Conservation (phyloP, 2,113 vertebrate species). For the Prunella himalayana region DNA sequence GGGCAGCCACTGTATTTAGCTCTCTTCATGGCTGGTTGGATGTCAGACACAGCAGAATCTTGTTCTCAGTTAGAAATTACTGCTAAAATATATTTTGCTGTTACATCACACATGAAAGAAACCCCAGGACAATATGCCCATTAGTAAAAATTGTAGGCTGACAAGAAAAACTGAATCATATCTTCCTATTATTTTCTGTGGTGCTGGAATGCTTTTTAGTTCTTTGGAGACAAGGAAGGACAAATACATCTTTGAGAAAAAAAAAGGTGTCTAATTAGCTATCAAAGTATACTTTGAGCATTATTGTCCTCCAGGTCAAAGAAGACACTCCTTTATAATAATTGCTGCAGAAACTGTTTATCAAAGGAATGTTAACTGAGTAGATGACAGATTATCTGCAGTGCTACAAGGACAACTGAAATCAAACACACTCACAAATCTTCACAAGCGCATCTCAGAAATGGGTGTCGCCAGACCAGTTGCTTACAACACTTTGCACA, state of each 20-base stretch:
- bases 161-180: constrained; percentile 8
- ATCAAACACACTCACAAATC: not conserved
- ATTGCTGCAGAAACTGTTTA: not conserved
- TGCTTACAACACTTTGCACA: not conserved
- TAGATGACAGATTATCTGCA: not conserved
- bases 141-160: constrained; percentile 1
- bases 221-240: not conserved
- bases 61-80: constrained; percentile 63
- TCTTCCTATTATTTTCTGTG: not conserved
- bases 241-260: not conserved
- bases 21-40: constrained; percentile 71
- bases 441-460: not conserved
- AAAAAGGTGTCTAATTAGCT: not conserved
- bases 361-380: not conserved
- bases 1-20: constrained; percentile 62
- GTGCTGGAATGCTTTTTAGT: not conserved
- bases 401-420: not conserved
- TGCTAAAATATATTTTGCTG: constrained; percentile 44
- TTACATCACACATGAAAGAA: constrained; percentile 37
- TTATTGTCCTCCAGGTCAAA: not conserved
- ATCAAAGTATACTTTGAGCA: not conserved
- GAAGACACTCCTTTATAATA: not conserved
- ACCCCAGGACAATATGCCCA: constrained; percentile 31
- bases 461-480: not conserved
- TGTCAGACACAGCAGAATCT: constrained; percentile 65